Evolutionary conservation across 2,888 invertebrate species (phyloP).

Genomic region (Mythimna loreyi): DNA sequence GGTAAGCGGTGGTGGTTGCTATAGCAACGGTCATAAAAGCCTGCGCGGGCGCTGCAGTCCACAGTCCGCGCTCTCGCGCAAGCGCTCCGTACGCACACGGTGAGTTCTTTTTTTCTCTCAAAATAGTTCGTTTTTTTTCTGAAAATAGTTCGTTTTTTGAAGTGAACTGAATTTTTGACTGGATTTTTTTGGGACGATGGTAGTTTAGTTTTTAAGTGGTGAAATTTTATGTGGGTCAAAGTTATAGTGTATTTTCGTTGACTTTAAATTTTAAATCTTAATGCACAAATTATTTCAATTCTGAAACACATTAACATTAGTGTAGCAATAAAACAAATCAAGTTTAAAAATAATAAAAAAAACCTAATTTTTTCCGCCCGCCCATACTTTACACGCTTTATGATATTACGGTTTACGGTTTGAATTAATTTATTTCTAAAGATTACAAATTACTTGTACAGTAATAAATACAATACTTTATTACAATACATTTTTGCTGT

Average conservation of each 20-base stretch:
- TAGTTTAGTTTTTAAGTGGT: conserved; percentile 21
- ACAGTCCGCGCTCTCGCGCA: conserved; percentile 83
- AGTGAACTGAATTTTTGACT: conserved; percentile 42
- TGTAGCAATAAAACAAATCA: background rate
- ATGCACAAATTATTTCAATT: background rate
- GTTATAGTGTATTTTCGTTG: conserved; percentile 14
- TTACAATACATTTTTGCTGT: too few species aligned
- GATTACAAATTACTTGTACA: too few species aligned
- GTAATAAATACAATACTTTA: too few species aligned
- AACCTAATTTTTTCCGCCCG: conserved; percentile 24
- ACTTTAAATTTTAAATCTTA: too few species aligned
- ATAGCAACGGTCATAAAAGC: conserved; percentile 80
- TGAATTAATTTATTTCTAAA: too few species aligned
- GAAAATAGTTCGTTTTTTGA: conserved; percentile 42
- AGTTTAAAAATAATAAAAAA: background rate
- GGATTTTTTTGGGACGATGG: background rate
- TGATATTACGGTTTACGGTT: background rate
- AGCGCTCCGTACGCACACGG: conserved; percentile 86
- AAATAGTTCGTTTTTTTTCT: conserved; percentile 47
- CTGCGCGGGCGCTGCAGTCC: conserved; percentile 66
- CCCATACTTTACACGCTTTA: conserved; percentile 6
- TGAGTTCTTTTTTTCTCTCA: conserved; percentile 75
- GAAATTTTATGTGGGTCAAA: background rate
- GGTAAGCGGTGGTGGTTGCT: conserved; percentile 76
- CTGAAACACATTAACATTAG: background rate